Conservation (phyloP, 2,113 vertebrate genomes). For the Lota lota region DNA sequence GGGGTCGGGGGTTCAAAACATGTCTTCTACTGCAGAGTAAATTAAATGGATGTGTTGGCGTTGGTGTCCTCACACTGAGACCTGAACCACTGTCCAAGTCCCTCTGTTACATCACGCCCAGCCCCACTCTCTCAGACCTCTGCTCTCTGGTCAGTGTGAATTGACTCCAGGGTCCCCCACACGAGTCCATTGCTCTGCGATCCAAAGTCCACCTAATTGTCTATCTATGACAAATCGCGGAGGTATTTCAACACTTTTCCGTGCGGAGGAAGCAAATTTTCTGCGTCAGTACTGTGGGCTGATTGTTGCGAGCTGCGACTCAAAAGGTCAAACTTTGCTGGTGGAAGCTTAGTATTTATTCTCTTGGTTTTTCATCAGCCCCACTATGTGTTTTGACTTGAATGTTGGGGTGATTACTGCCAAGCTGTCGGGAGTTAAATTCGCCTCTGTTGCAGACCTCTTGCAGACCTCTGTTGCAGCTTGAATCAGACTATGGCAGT, state of each 20-base stretch:
- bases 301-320: neutral
- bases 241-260: too few relatives aligned
- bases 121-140: conserved; percentile 18
- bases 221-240: conserved; percentile 5
- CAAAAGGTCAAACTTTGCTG: neutral
- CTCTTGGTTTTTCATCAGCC: neutral
- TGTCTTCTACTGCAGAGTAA: conserved; percentile 18
- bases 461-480: too few relatives aligned
- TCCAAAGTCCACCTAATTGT: neutral
- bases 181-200: too few relatives aligned
- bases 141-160: conserved; percentile 14
- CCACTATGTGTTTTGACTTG: neutral
- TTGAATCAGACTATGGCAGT: too few relatives aligned
- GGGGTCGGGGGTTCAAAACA: conserved; percentile 31
- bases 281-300: too few relatives aligned
- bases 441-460: too few relatives aligned
- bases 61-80: conserved; percentile 32
- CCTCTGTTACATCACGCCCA: neutral
- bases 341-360: neutral
- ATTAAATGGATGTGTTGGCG: conserved; percentile 32
- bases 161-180: neutral
- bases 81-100: conserved; percentile 13
- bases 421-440: neutral
- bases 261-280: too few relatives aligned
- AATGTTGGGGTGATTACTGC: neutral